Base-by-base conservation (phyloP, 1,140 invertebrate genomes). In the Druon quercuslanigerum region DNA sequence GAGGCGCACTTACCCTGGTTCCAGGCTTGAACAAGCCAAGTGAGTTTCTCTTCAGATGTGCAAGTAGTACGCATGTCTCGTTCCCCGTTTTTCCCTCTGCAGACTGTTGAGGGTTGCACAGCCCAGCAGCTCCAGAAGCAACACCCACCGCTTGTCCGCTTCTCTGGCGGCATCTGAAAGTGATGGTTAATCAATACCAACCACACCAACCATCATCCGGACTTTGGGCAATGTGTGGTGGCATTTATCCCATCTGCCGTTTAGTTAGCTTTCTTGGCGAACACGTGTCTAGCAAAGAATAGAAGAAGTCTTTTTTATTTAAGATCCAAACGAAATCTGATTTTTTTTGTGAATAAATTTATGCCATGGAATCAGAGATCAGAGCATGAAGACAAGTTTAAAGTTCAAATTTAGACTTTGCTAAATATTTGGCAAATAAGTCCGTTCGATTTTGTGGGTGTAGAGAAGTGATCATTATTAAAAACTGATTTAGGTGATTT, bases 131-230 rank as follows among this genome's bases (percentile, higher is more conserved):
- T 50, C 71, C 72, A 54, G 78, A 79, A 85, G 84, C 78, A 82
- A 89, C 87, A 89, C 86, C 86, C 88, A 87, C 83, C 77, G 46
- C 66, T 72, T 33, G 20, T 70, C 83, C 77, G 46, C 66, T 72
- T 33, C 33, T 70, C 50, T 50, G 82, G 85, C 88, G 85, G 87
- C 86, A 89, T 89, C 89, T 90, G 89, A 89, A 88, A 88, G 79
- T 88, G 89, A 91, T 91, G 87, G 89, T 82, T 89, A 91, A 91
- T 91, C 90, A 90, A 91, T 91, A 91, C 40, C 40, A 46, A 46
- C 40, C 83, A 50, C 56, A 50, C 51, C 73, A 66, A 66, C 57
- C 57, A 54, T 50, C 46, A 52, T 46, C 70, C 73, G 19, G 50
- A 74, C 70, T 78, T 74, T 50, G 76, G 25, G 75, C 72, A 51